Evolutionary conservation across 37 sponge, comb jelly and placozoan genomes (phyloP).

Genomic region (Diacarnus erythraeanus): DNA sequence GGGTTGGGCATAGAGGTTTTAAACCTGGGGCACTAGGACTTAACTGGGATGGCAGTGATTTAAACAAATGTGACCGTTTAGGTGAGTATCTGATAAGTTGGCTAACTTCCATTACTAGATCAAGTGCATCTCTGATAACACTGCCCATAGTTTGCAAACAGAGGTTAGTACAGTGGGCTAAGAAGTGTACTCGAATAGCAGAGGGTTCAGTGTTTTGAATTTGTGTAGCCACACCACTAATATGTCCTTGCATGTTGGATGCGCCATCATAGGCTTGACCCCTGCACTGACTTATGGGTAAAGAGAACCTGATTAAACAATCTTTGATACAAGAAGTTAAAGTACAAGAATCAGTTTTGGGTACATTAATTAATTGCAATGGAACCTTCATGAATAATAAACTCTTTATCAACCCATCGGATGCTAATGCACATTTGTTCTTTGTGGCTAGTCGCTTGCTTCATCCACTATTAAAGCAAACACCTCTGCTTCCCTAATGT

Average conservation of each 20-base stretch:
- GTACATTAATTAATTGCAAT: slow-evolving; percentile 55
- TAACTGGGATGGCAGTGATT: slow-evolving; percentile 1
- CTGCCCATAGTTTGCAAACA: too few relatives aligned
- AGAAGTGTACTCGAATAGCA: too few relatives aligned
- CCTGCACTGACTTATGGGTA: slow-evolving; percentile 17
- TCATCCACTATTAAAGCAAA: slow-evolving; percentile 67
- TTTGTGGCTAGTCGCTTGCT: neutral
- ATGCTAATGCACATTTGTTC: slow-evolving; percentile 39
- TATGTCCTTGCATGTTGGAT: slow-evolving; percentile 55
- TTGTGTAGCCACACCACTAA: slow-evolving; percentile 40
- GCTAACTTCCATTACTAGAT: neutral
- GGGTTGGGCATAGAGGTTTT: slow-evolving; percentile 62
- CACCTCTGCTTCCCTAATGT: slow-evolving; percentile 26
- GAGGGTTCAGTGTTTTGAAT: slow-evolving; percentile 6
- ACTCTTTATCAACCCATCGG: slow-evolving; percentile 60
- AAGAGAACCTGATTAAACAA: neutral
- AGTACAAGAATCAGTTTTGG: slow-evolving; percentile 54
- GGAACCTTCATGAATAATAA: slow-evolving; percentile 41
- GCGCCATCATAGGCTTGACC: slow-evolving; percentile 73
- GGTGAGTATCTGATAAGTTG: slow-evolving; percentile 55
- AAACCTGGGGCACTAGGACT: slow-evolving; percentile 12
- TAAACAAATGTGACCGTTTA: slow-evolving; percentile 39
- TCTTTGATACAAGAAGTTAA: slow-evolving; percentile 9
- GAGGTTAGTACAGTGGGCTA: too few relatives aligned
- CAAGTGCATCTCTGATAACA: neutral